A percentile compares a stretch with the other conserved stretches of the same genome.
Evolutionary conservation across 53 echinoderm and acorn worm species (phyloP).

Genomic region (Holothuria leucospilota): DNA sequence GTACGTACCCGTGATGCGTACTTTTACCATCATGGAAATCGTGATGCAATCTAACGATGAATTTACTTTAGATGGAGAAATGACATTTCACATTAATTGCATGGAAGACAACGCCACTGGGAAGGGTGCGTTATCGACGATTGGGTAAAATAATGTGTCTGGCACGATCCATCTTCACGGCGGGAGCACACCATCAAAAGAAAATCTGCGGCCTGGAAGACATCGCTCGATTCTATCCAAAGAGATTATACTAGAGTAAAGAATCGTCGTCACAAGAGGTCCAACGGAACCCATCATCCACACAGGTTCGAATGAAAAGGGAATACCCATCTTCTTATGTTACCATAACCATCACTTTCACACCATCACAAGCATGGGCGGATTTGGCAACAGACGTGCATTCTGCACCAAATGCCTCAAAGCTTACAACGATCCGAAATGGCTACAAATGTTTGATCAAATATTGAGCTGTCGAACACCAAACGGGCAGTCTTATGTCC

Average conservation of each 20-base stretch:
- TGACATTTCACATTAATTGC: background rate
- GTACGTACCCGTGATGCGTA: constrained; percentile 1
- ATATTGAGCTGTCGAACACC: background rate
- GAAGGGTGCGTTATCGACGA: background rate
- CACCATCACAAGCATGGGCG: background rate
- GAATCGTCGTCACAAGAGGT: constrained; percentile 12
- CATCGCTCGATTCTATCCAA: background rate
- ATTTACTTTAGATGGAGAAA: background rate
- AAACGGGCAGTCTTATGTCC: background rate
- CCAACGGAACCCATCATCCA: background rate
- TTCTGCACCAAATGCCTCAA: constrained; percentile 48
- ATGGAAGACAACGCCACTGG: background rate
- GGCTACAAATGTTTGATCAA: background rate
- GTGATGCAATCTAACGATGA: too few relatives aligned
- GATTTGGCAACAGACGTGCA: background rate
- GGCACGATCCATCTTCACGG: constrained; percentile 48
- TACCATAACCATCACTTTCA: too few relatives aligned
- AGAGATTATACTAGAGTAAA: background rate
- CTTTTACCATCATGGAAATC: constrained; percentile 18
- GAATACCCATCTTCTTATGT: background rate
- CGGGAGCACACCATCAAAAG: constrained; percentile 12
- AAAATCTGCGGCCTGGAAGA: constrained; percentile 17
- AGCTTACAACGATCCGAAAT: background rate
- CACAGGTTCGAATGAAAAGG: background rate
- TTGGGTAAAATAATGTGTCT: constrained; percentile 8